These are phyloP conservation scores for Eupithecia centaureata DNA, from an alignment of 2,888 invertebrate species.

Conservation along the genomic window DNA sequence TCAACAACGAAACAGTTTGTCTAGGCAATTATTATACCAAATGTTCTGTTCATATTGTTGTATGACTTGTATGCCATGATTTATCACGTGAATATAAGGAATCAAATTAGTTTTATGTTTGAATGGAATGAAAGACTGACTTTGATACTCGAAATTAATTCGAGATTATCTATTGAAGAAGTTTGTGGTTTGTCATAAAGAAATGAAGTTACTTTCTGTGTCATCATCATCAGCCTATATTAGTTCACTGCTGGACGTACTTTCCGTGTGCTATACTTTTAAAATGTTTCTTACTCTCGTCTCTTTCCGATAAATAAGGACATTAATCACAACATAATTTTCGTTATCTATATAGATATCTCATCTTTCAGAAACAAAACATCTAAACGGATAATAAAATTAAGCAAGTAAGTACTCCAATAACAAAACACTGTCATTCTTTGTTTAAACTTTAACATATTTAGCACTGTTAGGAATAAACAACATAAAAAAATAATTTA, in stretches of 20 bases:
- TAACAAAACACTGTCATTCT: neutral
- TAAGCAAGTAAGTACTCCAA: too few species aligned
- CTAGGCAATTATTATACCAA: too few species aligned
- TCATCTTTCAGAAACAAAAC: too few species aligned
- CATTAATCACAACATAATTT: neutral
- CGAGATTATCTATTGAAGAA: slow-evolving; percentile 22
- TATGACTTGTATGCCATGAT: slow-evolving; percentile 51
- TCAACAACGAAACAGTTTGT: slow-evolving; percentile 10
- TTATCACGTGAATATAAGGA: slow-evolving; percentile 55
- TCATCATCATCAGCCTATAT: too few species aligned
- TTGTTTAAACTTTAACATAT: neutral
- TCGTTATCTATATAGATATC: too few species aligned
- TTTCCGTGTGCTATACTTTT: neutral
- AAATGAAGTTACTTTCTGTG: neutral
- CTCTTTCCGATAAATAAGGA: neutral
- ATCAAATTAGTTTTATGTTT: slow-evolving; percentile 57
- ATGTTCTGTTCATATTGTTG: too few species aligned
- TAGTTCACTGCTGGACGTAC: too few species aligned
- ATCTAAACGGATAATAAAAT: too few species aligned
- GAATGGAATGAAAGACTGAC: slow-evolving; percentile 41
- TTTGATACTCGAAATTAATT: slow-evolving; percentile 32
- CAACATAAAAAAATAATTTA: slow-evolving; percentile 27
- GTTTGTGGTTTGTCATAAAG: neutral
- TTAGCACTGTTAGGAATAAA: slow-evolving; percentile 10
- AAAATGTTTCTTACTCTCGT: neutral